A percentile compares a stretch with the other conserved stretches of the same genome.
Conservation (phyloP, 2,113 vertebrate genomes). For the Cathartes aura region DNA sequence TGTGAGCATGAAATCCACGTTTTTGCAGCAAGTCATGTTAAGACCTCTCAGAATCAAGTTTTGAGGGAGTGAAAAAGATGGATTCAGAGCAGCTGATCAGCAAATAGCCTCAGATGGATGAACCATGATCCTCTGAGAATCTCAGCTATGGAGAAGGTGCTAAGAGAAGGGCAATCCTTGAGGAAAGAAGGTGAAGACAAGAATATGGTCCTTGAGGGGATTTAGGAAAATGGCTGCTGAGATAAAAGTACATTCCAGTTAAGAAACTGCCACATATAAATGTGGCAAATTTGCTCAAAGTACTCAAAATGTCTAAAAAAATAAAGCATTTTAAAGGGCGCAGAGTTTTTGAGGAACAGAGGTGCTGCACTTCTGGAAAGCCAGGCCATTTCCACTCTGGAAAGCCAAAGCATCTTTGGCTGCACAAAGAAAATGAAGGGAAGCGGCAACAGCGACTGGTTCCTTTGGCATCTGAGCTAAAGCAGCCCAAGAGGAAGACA, state of each 20-base stretch:
- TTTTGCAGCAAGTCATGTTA: neutral
- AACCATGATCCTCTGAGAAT: neutral
- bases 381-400: neutral
- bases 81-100: neutral
- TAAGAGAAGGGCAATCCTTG: neutral
- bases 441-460: neutral
- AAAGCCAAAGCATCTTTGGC: neutral
- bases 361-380: neutral
- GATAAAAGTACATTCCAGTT: neutral
- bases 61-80: neutral
- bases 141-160: neutral
- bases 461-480: neutral
- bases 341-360: neutral
- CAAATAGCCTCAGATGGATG: neutral
- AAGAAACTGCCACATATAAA: neutral
- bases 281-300: neutral
- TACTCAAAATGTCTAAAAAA: neutral
- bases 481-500: neutral
- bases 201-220: neutral
- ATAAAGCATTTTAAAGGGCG: neutral
- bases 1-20: neutral
- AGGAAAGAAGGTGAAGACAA: neutral
- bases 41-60: slow-evolving; percentile 1
- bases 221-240: neutral
- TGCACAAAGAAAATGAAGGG: neutral